Base-by-base conservation (phyloP, 2,888 invertebrate genomes). In the Spilosoma lubricipeda region DNA sequence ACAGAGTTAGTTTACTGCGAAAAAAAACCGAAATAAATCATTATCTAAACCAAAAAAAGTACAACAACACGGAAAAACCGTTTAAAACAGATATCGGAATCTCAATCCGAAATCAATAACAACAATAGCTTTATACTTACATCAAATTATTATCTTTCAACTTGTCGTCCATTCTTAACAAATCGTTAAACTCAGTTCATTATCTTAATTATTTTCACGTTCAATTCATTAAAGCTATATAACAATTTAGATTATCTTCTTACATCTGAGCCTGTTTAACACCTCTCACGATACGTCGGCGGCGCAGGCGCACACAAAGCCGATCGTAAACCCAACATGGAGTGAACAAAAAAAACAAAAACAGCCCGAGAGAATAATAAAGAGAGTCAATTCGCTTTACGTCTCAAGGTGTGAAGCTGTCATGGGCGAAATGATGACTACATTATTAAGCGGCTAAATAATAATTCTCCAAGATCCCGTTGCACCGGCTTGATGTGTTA, bases 381-480 rank as follows among this genome's bases (percentile, higher is more conserved):
- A 92, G 92, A 93, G 91, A 93, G 92, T 92, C 92, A 91, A 93
- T 94, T 93, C 93, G 91, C 90, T 85, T 87, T 84, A 80, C 90
- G 89, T 90, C 91, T 90, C 92, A 91, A 94, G 95, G 95, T 95
- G 95, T 95, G 94, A 95, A 95, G 92, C 95, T 95, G 95, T 95
- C 95, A 94, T 89, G 93, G 87, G 85, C 88, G 91, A 92, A 93
- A 94, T 93, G 95, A 95, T 93, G 94, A 91, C 94, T 95, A 93
- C 94, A 94, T 95, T 95, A 95, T 94, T 94, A 95, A 85, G 89
- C 92, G 91, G 87, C 92, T 91, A 93, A 94, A 93, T 94, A 93
- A 94, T 93, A 93, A 94, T 89, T 88, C 88, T 87, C 82, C 82
- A 77, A 83, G 88, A 90, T 91, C 88, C 92, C 91, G 92, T 91